These are phyloP conservation scores for Aphelinus certus DNA, from an alignment of 1,140 invertebrate genomes.

Conservation along the genomic window DNA sequence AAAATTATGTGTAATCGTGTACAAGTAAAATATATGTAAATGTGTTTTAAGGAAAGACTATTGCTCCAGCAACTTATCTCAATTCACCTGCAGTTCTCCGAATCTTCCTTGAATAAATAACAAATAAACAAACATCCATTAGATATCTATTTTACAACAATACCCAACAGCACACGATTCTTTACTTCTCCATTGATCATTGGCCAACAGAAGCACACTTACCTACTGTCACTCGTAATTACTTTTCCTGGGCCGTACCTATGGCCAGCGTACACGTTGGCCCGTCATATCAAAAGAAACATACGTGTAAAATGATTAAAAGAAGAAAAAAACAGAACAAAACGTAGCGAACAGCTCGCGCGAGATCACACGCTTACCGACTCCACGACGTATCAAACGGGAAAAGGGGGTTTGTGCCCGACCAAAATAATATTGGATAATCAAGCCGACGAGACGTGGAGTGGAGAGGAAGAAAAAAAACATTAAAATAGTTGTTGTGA, in stretches of 20 bases:
- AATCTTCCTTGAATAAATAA: too few species aligned
- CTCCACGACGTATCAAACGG: not conserved
- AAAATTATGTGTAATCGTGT: constrained; percentile 30
- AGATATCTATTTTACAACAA: too few species aligned
- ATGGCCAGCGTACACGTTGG: constrained; percentile 18
- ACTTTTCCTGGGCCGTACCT: constrained; percentile 28
- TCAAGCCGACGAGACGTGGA: not conserved
- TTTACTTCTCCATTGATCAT: too few species aligned
- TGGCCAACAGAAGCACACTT: not conserved
- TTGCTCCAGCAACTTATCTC: not conserved
- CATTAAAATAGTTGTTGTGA: not conserved
- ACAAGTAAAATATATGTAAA: constrained; percentile 31
- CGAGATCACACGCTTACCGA: constrained; percentile 20
- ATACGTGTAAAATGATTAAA: not conserved
- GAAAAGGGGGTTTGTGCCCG: too few species aligned
- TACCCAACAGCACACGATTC: too few species aligned
- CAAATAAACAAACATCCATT: too few species aligned
- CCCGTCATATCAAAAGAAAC: constrained; percentile 36
- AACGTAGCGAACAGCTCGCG: not conserved
- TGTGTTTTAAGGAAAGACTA: constrained; percentile 11
- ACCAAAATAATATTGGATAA: too few species aligned
- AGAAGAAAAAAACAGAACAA: not conserved
- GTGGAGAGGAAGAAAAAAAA: not conserved
- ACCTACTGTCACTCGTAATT: constrained; percentile 25
- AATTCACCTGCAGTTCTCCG: too few species aligned